Conservation (phyloP, 2,113 vertebrate species). For the Rhizomys pruinosus region DNA sequence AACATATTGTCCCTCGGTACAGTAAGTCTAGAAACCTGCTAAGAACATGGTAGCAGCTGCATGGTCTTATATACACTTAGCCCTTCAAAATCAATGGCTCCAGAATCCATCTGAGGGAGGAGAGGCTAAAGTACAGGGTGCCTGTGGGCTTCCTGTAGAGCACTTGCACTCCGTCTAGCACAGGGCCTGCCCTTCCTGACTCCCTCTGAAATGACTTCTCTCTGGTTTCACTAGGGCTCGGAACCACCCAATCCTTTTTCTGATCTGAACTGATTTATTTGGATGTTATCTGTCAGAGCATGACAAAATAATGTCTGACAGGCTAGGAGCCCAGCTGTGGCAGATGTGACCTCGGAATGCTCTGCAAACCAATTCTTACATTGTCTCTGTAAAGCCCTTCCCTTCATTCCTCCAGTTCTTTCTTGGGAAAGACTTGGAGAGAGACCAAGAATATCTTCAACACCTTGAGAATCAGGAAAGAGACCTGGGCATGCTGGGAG, state of each 20-base stretch:
- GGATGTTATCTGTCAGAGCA: slow-evolving; percentile 63
- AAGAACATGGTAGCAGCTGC: no score
- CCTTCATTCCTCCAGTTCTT: not conserved
- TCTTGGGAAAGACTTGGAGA: slow-evolving; percentile 11
- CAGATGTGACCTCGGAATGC: slow-evolving; percentile 37
- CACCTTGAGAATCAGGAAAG: slow-evolving; percentile 34
- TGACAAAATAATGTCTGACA: slow-evolving; percentile 65
- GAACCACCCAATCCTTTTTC: slow-evolving; percentile 41
- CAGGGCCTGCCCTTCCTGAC: not conserved
- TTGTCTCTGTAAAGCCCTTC: not conserved
- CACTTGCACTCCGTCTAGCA: not conserved
- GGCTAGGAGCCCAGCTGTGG: slow-evolving; percentile 31
- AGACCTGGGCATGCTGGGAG: not conserved
- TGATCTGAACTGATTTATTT: slow-evolving; percentile 69
- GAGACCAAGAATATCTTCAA: not conserved
- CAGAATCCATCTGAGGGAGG: not conserved
- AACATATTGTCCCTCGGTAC: rapidly evolving
- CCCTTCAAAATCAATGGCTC: not conserved
- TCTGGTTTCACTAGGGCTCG: slow-evolving; percentile 67
- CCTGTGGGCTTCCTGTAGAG: not conserved
- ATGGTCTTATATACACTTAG: not conserved
- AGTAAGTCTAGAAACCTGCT: not conserved
- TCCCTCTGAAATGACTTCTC: slow-evolving; percentile 16
- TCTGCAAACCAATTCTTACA: not conserved
- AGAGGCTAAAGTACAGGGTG: not conserved